Evolutionary conservation across 2,888 invertebrate species (phyloP), one percentile per base, ranked within the genome.

Genomic region (Stegophylla sp.): DNA sequence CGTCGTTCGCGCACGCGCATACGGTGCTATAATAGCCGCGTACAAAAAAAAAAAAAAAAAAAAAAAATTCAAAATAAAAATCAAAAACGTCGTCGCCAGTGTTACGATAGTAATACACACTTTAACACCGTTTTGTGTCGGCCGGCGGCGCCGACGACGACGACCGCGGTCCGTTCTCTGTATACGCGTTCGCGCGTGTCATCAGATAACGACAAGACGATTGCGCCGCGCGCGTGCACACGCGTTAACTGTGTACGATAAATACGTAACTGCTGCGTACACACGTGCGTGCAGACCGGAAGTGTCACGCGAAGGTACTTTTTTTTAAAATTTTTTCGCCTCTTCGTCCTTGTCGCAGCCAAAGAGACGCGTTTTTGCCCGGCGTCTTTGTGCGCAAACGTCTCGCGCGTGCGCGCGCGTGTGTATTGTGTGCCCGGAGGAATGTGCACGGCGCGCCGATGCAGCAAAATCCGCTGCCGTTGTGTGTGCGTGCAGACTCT

Each of bases 141-240:
- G 3, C n/a, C 53, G 20, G 53, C 53, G 7, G 23, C 56, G 20
- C 7, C 4, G 23, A 26, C n/a, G 56, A 10, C 13, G 9, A 71
- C 34, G 34, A 20, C 20, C 26, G 17, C 20, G 20, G 53, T 13
- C 51, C 34, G 71, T 53, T 17, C 20, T n/a, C n/a, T n/a, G n/a
- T n/a, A n/a, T n/a, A n/a, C n/a, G n/a, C n/a, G 34, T 5, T 5
- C 4, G 7, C 34, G 67, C 23, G 43, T 28, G 13, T 51, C 73
- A 59, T 59, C 73, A 61, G 73, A 73, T 73, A 73, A 73, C n/a
- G 12, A 2, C 51, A 13, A 13, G 7, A 28, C 34, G 34, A n/a
- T n/a, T n/a, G 23, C 5, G 9, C 1, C 13, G n/a, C 34, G 51
- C 13, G 51, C 0, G 34, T 34, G 7, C 3, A 34, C n/a, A n/a